Evolutionary conservation across 2,113 vertebrate genomes (phyloP), one percentile per base, ranked within the genome.

Genomic region (Nesoenas mayeri): DNA sequence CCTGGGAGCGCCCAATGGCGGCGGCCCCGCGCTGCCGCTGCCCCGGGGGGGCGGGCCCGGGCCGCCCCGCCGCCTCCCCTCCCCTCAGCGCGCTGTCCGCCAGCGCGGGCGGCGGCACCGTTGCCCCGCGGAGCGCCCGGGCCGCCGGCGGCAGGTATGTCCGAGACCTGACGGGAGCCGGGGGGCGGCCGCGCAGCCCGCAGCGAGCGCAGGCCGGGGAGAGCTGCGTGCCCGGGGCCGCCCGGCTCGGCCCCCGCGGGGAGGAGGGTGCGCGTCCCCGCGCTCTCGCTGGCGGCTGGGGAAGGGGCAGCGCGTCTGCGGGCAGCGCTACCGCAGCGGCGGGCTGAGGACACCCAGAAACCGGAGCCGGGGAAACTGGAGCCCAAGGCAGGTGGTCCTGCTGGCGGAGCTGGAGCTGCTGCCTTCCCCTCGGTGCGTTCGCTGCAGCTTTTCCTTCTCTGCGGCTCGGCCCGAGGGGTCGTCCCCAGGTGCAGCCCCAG

Each of bases 401-500:
- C 24, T 9, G 81, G 61, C n/a, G 61, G 58, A 15, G 83, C 79
- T 2, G 75, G 10, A 28, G 61, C 77, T 1, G 47, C 36, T 21
- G 64, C 21, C 16, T 8, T 15, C 36, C 40, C 21, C 47, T 10
- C 15, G 42, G 36, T 8, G 25, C 54, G 1, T 11, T 9, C 32
- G 64, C 54, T 2, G 54, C n/a, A 5, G 26, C 64, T 25, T 36
- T 6, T 3, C 21, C 17, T n/a, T 2, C 32, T 6, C 13, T 11
- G 61, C 36, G 38, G 2, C 15, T 15, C 20, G 8, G 44, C 8
- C 10, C 67, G 58, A 9, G 34, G 32, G 57, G n/a, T 7, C 11
- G 26, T 7, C 26, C 50, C 3, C 15, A 3, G 56, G 80, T 21
- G 71, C 40, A 2, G 21, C 40, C 28, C 21, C 1, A n/a, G 0